A percentile compares a stretch with the other conserved stretches of the same genome.
Evolutionary conservation across 2,888 invertebrate genomes (phyloP).

Genomic region (Patella caerulea): DNA sequence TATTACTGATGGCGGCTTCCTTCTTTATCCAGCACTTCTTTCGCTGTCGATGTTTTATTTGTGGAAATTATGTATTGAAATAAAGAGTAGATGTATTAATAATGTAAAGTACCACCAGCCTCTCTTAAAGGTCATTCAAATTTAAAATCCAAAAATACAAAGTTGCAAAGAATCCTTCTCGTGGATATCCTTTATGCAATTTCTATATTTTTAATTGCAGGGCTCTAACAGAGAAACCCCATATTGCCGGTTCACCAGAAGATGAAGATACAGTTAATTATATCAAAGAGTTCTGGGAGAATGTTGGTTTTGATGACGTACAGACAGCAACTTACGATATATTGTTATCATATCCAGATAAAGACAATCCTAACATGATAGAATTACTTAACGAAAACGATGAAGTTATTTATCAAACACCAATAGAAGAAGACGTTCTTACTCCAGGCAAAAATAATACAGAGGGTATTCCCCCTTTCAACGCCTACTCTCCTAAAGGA

Average conservation of each 20-base stretch:
- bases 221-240: constrained; percentile 40
- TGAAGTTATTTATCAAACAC: constrained; percentile 30
- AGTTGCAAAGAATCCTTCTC: too few species aligned
- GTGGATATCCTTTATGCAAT: too few species aligned
- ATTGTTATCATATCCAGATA: constrained; percentile 59
- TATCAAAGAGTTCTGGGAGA: constrained; percentile 43
- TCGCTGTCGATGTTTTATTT: too few species aligned
- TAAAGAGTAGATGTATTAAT: too few species aligned
- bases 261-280: constrained; percentile 42
- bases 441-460: constrained; percentile 57
- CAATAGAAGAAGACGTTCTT: constrained; percentile 42
- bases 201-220: too few species aligned
- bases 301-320: constrained; percentile 47
- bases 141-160: too few species aligned
- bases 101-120: too few species aligned
- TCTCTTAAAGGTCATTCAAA: too few species aligned
- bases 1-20: too few species aligned
- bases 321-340: constrained; percentile 52
- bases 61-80: too few species aligned
- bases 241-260: constrained; percentile 50
- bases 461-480: constrained; percentile 62
- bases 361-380: constrained; percentile 42
- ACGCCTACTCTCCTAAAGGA: constrained; percentile 63
- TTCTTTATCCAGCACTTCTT: too few species aligned
- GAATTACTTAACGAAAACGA: constrained; percentile 34